phyloP scores from a whole-genome alignment of 2,888 invertebrate species.

The Eurytoma adleriae region DNA sequence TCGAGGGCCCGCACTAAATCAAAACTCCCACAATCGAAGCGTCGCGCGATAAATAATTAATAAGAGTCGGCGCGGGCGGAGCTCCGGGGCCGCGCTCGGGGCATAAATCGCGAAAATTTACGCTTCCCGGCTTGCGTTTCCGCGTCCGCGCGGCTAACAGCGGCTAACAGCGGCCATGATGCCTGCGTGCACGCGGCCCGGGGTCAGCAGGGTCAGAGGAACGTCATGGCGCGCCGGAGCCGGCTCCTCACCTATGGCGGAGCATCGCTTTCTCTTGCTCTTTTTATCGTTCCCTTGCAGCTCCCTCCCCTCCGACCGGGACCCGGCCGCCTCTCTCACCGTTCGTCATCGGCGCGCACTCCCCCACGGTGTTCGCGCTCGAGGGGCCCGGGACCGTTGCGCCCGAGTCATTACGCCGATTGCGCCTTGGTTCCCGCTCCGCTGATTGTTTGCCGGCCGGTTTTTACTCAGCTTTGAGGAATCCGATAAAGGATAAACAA shows the following conservation, averaged over 20 bases:
- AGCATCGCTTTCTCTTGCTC: slow-evolving; percentile 52
- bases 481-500: too few species aligned
- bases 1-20: neutral
- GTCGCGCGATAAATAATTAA: slow-evolving; percentile 37
- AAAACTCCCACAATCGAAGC: neutral
- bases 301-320: slow-evolving; percentile 28
- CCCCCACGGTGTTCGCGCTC: neutral
- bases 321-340: slow-evolving; percentile 29
- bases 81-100: too few species aligned
- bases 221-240: slow-evolving; percentile 69
- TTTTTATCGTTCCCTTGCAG: slow-evolving; percentile 36
- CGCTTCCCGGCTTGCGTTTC: too few species aligned
- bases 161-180: slow-evolving; percentile 67
- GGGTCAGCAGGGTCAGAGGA: slow-evolving; percentile 73
- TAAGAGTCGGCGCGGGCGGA: neutral
- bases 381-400: neutral
- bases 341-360: slow-evolving; percentile 24
- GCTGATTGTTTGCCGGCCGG: too few species aligned
- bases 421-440: too few species aligned
- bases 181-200: slow-evolving; percentile 69
- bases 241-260: slow-evolving; percentile 67
- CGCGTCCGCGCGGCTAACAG: too few species aligned
- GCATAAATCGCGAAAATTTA: too few species aligned
- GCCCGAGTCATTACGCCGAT: too few species aligned
- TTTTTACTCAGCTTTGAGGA: too few species aligned